phyloP scores from a whole-genome alignment of 1,140 invertebrate genomes.

The Cryptotermes secundus region DNA sequence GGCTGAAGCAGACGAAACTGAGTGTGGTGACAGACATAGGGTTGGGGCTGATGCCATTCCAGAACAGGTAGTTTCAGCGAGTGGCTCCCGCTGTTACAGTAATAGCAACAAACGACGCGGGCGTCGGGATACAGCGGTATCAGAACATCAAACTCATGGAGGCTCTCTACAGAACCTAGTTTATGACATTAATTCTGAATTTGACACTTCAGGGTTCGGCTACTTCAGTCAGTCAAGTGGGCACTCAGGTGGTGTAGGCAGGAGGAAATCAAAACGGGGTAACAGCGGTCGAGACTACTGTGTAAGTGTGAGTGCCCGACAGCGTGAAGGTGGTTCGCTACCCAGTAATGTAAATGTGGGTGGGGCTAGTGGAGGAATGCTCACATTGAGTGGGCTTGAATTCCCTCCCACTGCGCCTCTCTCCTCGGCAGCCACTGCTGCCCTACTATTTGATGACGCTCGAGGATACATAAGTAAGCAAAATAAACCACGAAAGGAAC shows the following conservation, averaged over 20 bases:
- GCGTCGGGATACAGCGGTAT: constrained; percentile 51
- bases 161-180: constrained; percentile 60
- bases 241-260: constrained; percentile 19
- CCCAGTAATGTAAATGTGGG: constrained; percentile 59
- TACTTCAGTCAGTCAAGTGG: constrained; percentile 11
- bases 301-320: constrained; percentile 58
- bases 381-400: constrained; percentile 29
- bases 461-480: background rate
- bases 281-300: constrained; percentile 36
- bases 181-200: constrained; percentile 32
- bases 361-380: constrained; percentile 24
- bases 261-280: constrained; percentile 23
- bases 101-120: constrained; percentile 30
- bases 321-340: constrained; percentile 64
- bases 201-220: constrained; percentile 28
- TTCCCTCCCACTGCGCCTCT: constrained; percentile 15
- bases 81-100: constrained; percentile 43
- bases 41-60: constrained; percentile 41
- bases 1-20: constrained; percentile 57
- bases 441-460: constrained; percentile 21
- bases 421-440: constrained; percentile 19
- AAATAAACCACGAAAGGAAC: background rate
- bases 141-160: constrained; percentile 56
- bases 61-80: constrained; percentile 1
- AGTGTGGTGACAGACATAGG: constrained; percentile 46